Base-by-base conservation (phyloP, 2,888 invertebrate genomes). In the Pecten maximus region DNA sequence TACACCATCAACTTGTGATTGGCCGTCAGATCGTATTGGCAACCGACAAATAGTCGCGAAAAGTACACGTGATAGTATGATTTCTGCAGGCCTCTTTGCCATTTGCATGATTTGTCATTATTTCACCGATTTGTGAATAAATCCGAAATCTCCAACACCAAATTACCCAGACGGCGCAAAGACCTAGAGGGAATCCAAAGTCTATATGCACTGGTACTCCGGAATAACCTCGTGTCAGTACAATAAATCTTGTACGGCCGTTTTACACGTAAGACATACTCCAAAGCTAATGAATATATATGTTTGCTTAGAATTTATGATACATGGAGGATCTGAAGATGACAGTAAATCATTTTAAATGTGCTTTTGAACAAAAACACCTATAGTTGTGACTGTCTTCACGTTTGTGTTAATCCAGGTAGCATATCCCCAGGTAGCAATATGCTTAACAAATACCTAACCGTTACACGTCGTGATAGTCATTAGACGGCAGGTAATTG, bases 141-240 rank as follows among this genome's bases (percentile, higher is more conserved):
- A 74, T 74, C 74, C 74, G 74, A 74, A 74, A 74, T 74, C 74
- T 74, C 74, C 74, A 6, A 74, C 74, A 74, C 74, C 74, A 74
- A 74, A 74, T 74, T 35, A 74, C 74, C 74, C 35, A 74, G 74
- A 74, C 74, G 74, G 74, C 74, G 35, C 35, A 74, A 74, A 74
- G 74, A 35, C 74, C 74, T 74, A 74, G 74, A 74, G 74, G 74
- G 74, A 74, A 74, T 74, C 74, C 10, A 74, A 74, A 74, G 74
- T 74, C 74, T 74, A 23, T 74, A 74, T 74, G 74, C 74, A 74
- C 74, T 74, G 10, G 74, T 74, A 28, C 12, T 74, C 12, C 35
- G 74, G 74, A 74, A 74, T 74, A 1, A 74, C 28, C 74, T 74
- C 74, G 35, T 35, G 74, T 74, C 74, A 74, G 28, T 28, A 74